Conservation (phyloP, 1,140 invertebrate species). For the Zaprionus gabonicus region DNA sequence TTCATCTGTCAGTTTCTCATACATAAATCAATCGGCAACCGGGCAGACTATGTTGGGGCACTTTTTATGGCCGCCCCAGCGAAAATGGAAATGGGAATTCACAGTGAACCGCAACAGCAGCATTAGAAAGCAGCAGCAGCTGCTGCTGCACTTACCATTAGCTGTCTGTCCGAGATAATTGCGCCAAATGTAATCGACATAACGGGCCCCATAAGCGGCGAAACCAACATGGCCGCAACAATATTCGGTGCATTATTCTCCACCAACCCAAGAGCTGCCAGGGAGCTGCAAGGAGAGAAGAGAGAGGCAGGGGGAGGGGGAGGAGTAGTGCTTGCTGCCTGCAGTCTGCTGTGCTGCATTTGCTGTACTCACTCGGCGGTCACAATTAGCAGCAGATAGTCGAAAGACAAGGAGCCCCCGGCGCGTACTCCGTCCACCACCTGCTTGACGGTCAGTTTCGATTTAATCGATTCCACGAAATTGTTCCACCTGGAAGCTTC, state of each 20-base stretch:
- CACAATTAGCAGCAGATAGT: conserved; percentile 91
- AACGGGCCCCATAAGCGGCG: conserved; percentile 94
- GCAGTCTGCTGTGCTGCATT: not conserved
- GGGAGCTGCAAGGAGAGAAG: conserved; percentile 82
- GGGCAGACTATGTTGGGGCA: not conserved
- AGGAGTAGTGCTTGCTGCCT: not conserved
- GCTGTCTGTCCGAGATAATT: conserved; percentile 89
- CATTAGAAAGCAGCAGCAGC: conserved; percentile 16
- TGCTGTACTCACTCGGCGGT: conserved; percentile 90
- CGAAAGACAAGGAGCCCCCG: conserved; percentile 92
- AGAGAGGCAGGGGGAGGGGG: not conserved
- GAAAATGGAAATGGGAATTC: conserved; percentile 19
- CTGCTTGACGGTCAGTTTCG: conserved; percentile 93
- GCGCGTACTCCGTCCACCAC: conserved; percentile 92
- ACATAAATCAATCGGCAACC: conserved; percentile 64
- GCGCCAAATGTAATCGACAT: conserved; percentile 94
- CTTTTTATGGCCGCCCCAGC: not conserved
- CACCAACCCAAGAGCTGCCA: conserved; percentile 87
- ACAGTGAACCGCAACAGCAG: not conserved
- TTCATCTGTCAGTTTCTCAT: conserved; percentile 65
- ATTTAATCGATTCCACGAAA: conserved; percentile 90
- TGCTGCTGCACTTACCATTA: conserved; percentile 82
- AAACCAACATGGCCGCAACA: conserved; percentile 94
- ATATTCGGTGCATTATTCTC: conserved; percentile 91
- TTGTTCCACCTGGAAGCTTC: conserved; percentile 87